These are phyloP conservation scores for Carollia perspicillata DNA, from an alignment of 2,113 vertebrate genomes.

Conservation along the genomic window DNA sequence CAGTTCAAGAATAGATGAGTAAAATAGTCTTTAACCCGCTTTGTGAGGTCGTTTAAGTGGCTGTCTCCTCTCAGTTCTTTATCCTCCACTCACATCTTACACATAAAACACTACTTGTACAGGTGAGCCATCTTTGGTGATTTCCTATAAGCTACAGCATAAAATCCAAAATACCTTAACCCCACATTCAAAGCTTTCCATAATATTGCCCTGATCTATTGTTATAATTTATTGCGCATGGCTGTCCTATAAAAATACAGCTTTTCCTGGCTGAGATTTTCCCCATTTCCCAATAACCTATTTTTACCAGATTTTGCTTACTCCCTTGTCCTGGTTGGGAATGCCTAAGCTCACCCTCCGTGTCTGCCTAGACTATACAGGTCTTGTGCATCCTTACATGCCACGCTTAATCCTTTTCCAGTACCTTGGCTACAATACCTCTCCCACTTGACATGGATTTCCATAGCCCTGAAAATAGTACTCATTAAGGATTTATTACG, in stretches of 20 bases:
- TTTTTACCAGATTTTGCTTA: neutral
- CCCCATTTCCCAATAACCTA: neutral
- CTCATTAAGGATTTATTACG: neutral
- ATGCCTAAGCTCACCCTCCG: neutral
- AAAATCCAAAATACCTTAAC: neutral
- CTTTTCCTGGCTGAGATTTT: neutral
- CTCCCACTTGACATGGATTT: neutral
- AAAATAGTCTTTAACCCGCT: neutral
- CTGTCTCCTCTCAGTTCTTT: neutral
- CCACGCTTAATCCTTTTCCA: neutral
- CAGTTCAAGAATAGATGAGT: neutral
- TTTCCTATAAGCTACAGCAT: neutral
- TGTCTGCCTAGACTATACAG: neutral
- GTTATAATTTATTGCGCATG: neutral
- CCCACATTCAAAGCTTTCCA: neutral
- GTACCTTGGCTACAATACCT: neutral
- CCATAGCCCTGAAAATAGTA: neutral
- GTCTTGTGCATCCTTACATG: neutral
- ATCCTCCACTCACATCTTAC: neutral
- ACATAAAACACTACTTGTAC: neutral
- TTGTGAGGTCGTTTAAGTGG: neutral
- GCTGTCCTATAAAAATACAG: neutral
- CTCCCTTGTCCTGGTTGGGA: neutral
- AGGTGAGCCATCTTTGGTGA: neutral
- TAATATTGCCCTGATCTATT: neutral